phyloP scores from a whole-genome alignment of 2,113 vertebrate genomes.

The western clawed frog (Xenopus tropicalis) region UCB_Xtro_10.0 CM004450.2:95220001-95220500 shows the following conservation, averaged over 20 bases:
- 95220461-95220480: too few relatives aligned
- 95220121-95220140: slow-evolving; percentile 57
- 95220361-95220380: too few relatives aligned
- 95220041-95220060: slow-evolving; percentile 66
- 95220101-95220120: slow-evolving; percentile 52
- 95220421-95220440: too few relatives aligned
- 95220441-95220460: too few relatives aligned
- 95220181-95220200: slow-evolving; percentile 61
- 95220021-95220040: slow-evolving; percentile 74
- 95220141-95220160: slow-evolving; percentile 58
- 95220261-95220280: too few relatives aligned
- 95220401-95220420: too few relatives aligned
- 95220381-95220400: too few relatives aligned
- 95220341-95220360: too few relatives aligned
- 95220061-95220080: slow-evolving; percentile 61
- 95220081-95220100: slow-evolving; percentile 52
- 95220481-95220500: too few relatives aligned
- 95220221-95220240: slow-evolving; percentile 99
- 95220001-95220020: slow-evolving; percentile 62
- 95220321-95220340: too few relatives aligned
- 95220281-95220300: too few relatives aligned
- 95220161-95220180: slow-evolving; percentile 71
- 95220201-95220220: slow-evolving; percentile 63
- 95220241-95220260: slow-evolving; percentile 75
- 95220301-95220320: too few relatives aligned